A percentile compares a stretch with the other conserved stretches of the same genome.
phyloP scores from a whole-genome alignment of 2,797 vertebrate genomes.

The Caiman crocodilus region DNA sequence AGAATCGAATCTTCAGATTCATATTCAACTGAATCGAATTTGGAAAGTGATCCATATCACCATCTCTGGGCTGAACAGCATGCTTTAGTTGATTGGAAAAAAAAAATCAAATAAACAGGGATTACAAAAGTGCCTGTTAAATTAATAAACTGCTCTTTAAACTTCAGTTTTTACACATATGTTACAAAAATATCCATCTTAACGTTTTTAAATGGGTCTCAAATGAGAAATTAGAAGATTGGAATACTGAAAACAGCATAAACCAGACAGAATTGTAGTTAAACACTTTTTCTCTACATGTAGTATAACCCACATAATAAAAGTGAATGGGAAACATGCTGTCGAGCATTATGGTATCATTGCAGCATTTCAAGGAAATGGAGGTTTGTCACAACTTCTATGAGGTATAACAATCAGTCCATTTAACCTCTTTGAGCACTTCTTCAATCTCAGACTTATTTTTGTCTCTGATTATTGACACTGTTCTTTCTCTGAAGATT shows the following conservation, averaged over 20 bases:
- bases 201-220: not conserved
- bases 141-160: not conserved
- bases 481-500: constrained; percentile 9
- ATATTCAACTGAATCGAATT: too few species aligned
- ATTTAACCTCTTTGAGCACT: constrained; percentile 32
- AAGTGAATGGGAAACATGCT: not conserved
- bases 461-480: constrained; percentile 3
- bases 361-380: not conserved
- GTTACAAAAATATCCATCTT: not conserved
- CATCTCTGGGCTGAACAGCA: not conserved
- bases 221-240: not conserved
- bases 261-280: accelerated
- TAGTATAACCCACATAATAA: not conserved
- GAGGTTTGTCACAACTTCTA: constrained; percentile 19
- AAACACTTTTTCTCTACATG: not conserved
- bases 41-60: too few species aligned
- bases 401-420: not conserved
- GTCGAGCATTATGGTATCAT: not conserved
- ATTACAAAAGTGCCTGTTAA: not conserved
- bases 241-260: not conserved
- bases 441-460: not conserved
- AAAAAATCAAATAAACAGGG: not conserved
- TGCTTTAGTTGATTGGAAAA: not conserved
- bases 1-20: too few species aligned
- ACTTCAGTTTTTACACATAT: not conserved